A percentile compares a stretch with the other conserved stretches of the same genome.
phyloP scores from a whole-genome alignment of 2,888 invertebrate species.

The Eupithecia exiguata region DNA sequence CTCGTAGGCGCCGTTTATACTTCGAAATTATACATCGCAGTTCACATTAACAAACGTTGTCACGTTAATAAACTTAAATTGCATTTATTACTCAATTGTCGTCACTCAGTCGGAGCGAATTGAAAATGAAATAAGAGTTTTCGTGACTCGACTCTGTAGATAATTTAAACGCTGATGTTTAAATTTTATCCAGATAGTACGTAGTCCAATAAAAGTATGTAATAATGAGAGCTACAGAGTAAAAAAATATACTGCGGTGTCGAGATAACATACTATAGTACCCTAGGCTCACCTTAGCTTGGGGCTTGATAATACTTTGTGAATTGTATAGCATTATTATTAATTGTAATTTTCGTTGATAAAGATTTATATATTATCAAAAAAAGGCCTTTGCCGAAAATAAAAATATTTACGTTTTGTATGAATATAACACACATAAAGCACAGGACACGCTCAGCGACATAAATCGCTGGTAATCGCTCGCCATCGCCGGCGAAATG shows the following conservation, averaged over 20 bases:
- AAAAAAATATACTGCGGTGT: too few relatives aligned
- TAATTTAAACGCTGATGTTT: too few relatives aligned
- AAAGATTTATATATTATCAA: too few relatives aligned
- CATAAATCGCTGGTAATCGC: slow-evolving; percentile 78
- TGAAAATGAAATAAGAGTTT: slow-evolving; percentile 32
- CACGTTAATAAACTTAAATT: slow-evolving; percentile 38
- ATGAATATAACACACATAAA: slow-evolving; percentile 9
- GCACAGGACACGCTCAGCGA: slow-evolving; percentile 55
- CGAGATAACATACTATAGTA: too few relatives aligned
- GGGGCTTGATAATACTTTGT: too few relatives aligned
- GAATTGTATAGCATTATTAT: too few relatives aligned
- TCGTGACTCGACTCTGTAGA: slow-evolving; percentile 17
- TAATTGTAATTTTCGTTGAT: too few relatives aligned
- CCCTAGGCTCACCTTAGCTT: too few relatives aligned
- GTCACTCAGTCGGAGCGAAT: slow-evolving; percentile 38
- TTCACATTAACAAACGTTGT: slow-evolving; percentile 28
- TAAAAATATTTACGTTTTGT: too few relatives aligned
- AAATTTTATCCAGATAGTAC: too few relatives aligned
- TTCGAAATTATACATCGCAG: slow-evolving; percentile 4
- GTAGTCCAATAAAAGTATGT: neutral
- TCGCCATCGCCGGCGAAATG: slow-evolving; percentile 79
- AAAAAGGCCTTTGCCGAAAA: too few relatives aligned
- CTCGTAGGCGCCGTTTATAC: neutral
- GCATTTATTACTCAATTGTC: slow-evolving; percentile 39
- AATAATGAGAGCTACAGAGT: neutral